These are phyloP conservation scores for Austrofundulus limnaeus DNA, from an alignment of 2,113 vertebrate genomes.

Conservation along the genomic window DNA sequence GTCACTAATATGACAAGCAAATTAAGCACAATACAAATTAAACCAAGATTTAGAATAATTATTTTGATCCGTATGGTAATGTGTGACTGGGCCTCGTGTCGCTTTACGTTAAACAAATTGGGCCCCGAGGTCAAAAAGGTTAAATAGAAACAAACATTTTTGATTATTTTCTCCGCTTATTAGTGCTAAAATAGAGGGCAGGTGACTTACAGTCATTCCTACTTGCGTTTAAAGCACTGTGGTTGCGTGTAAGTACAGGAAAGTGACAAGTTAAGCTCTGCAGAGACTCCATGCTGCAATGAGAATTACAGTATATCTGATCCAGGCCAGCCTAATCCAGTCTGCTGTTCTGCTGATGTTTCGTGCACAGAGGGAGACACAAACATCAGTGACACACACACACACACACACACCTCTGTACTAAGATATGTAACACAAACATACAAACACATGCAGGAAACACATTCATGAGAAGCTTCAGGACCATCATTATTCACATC, in stretches of 20 bases:
- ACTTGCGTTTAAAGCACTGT: not conserved
- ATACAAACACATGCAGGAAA: slow-evolving; percentile 23
- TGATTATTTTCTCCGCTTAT: not conserved
- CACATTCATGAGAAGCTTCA: slow-evolving; percentile 15
- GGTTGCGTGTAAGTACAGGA: slow-evolving; percentile 11
- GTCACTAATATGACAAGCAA: too few relatives aligned
- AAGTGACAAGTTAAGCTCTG: slow-evolving; percentile 33
- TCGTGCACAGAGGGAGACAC: slow-evolving; percentile 35
- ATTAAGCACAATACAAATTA: too few relatives aligned
- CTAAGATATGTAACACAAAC: slow-evolving; percentile 20
- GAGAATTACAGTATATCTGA: slow-evolving; percentile 33
- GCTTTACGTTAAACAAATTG: too few relatives aligned
- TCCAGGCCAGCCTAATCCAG: slow-evolving; percentile 48
- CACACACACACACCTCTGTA: slow-evolving; percentile 18
- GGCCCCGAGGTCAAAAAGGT: too few relatives aligned
- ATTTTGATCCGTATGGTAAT: too few relatives aligned
- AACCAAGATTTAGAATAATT: too few relatives aligned
- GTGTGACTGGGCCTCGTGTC: too few relatives aligned
- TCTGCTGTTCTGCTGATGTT: slow-evolving; percentile 46
- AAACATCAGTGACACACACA: slow-evolving; percentile 13
- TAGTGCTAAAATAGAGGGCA: slow-evolving; percentile 1
- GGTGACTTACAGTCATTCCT: not conserved
- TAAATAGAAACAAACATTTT: not conserved
- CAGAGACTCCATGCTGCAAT: slow-evolving; percentile 20
- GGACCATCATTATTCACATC: slow-evolving; percentile 50